Percentiles rank a stretch among this genome's conserved stretches.
Evolutionary conservation across 2,888 invertebrate species (phyloP).

Genomic region (Plagiodera versicolora): DNA sequence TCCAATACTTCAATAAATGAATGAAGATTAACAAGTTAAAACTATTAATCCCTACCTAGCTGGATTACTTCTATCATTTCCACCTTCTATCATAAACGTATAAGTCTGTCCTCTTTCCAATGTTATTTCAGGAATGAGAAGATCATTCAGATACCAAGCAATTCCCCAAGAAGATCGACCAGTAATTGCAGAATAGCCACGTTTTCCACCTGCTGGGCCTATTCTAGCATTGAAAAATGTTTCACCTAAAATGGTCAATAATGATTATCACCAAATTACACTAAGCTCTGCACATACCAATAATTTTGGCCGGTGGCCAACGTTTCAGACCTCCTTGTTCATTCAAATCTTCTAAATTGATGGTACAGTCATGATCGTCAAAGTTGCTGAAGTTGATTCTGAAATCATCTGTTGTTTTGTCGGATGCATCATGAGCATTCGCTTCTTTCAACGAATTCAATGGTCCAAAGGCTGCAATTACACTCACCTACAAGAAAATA

Average conservation of each 20-base stretch:
- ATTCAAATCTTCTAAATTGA: conserved; percentile 65
- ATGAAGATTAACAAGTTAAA: no score
- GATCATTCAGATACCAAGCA: conserved; percentile 91
- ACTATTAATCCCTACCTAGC: conserved; percentile 61
- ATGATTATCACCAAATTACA: not conserved
- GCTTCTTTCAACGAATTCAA: conserved; percentile 79
- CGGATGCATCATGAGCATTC: conserved; percentile 76
- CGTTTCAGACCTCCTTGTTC: conserved; percentile 64
- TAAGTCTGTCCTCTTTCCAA: conserved; percentile 86
- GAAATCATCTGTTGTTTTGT: conserved; percentile 72
- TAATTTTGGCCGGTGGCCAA: conserved; percentile 70
- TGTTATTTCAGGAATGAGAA: conserved; percentile 85
- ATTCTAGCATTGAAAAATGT: conserved; percentile 72
- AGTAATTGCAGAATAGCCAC: conserved; percentile 80
- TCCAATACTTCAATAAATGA: no score
- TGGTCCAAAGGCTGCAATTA: conserved; percentile 87
- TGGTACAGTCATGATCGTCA: conserved; percentile 74
- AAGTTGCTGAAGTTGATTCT: conserved; percentile 75
- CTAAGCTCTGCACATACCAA: conserved; percentile 46
- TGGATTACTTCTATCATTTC: conserved; percentile 76
- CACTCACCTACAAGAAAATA: conserved; percentile 58
- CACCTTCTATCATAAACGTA: conserved; percentile 84
- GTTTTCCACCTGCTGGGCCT: conserved; percentile 80
- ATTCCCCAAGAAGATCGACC: conserved; percentile 86
- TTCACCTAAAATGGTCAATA: conserved; percentile 51